Evolutionary conservation across 2,113 vertebrate genomes (phyloP).

Genomic region (Pelecanoides urinatrix): DNA sequence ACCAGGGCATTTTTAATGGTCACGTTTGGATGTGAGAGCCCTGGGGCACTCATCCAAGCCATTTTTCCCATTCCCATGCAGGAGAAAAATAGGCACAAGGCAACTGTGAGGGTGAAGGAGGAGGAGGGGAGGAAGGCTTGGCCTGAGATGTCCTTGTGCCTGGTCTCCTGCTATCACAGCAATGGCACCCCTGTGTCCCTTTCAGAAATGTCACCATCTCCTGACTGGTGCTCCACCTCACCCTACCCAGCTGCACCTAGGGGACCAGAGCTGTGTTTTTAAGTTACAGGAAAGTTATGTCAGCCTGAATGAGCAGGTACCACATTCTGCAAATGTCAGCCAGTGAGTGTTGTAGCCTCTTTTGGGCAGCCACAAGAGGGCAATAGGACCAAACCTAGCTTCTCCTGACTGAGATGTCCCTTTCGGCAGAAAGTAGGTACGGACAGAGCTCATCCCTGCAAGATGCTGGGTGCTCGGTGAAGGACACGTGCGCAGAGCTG

Average conservation of each 20-base stretch:
- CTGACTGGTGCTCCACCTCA: background rate
- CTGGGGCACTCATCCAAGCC: background rate
- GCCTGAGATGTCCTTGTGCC: background rate
- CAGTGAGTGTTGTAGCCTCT: background rate
- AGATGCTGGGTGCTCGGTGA: background rate
- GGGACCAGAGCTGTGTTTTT: background rate
- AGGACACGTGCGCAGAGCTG: background rate
- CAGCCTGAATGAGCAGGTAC: background rate
- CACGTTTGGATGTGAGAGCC: background rate
- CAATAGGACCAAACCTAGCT: slow-evolving; percentile 42
- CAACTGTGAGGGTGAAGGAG: background rate
- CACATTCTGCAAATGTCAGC: background rate
- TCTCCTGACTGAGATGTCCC: background rate
- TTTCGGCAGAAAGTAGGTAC: background rate
- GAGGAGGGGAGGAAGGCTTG: background rate
- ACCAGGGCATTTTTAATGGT: background rate
- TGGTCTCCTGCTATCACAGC: background rate
- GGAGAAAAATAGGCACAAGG: background rate
- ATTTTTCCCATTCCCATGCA: background rate
- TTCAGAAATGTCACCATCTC: background rate
- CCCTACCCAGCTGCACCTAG: background rate
- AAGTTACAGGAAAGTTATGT: background rate
- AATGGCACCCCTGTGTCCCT: background rate
- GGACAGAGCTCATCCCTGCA: background rate
- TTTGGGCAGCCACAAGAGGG: slow-evolving; percentile 58